These are phyloP conservation scores for Urosaurus nigricauda DNA, from an alignment of 2,797 vertebrate genomes.

Conservation along the genomic window DNA sequence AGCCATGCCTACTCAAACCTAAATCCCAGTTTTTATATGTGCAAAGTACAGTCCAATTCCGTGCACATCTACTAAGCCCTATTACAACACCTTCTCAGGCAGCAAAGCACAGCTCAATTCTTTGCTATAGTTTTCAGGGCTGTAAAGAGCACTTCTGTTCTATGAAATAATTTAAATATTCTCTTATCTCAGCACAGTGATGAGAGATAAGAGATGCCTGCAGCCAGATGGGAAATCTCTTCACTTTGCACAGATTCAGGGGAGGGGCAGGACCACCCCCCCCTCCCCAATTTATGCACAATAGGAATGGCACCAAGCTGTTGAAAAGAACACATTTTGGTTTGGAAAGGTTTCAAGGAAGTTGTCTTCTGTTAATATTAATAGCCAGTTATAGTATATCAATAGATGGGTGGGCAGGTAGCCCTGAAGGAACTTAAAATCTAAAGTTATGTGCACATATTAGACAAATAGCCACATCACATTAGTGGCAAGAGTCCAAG, in stretches of 20 bases:
- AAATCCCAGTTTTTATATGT: too few relatives aligned
- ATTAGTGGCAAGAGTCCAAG: constrained; percentile 10
- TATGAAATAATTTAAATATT: neutral
- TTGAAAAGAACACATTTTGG: neutral
- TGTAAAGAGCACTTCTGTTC: neutral
- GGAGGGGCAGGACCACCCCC: neutral
- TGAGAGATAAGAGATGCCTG: neutral
- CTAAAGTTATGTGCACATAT: constrained; percentile 6
- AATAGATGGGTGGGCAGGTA: neutral
- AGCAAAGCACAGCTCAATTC: neutral
- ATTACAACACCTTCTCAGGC: neutral
- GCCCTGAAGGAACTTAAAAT: neutral
- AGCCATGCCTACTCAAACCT: too few relatives aligned
- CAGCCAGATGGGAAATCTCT: neutral
- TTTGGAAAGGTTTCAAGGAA: neutral
- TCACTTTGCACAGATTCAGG: too few relatives aligned
- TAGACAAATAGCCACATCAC: neutral
- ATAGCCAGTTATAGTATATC: neutral
- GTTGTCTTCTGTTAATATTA: neutral
- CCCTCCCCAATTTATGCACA: neutral
- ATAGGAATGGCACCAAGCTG: neutral
- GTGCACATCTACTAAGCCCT: neutral
- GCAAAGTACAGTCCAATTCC: neutral
- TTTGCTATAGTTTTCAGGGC: neutral
- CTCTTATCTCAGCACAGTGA: neutral